Conservation (phyloP, 1,140 invertebrate species). For the Homalodisca vitripennis region DNA sequence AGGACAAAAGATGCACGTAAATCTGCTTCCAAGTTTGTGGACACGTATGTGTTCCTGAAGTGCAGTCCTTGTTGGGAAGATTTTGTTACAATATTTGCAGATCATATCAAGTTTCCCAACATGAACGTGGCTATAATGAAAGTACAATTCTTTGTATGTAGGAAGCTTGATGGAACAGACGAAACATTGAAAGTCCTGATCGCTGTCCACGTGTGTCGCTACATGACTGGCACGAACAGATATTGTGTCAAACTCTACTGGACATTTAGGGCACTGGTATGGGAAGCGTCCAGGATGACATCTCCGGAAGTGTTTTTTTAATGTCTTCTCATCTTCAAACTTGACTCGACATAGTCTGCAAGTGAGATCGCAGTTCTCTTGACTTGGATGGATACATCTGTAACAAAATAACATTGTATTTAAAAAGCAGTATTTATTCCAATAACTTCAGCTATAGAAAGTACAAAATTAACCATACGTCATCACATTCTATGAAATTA, state of each 20-base stretch:
- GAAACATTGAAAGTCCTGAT: neutral
- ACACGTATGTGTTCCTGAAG: neutral
- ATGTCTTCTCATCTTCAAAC: neutral
- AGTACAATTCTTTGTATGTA: neutral
- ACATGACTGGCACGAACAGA: neutral
- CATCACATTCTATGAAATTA: too few species aligned
- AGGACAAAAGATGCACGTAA: neutral
- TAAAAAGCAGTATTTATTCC: too few species aligned
- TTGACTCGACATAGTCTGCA: neutral
- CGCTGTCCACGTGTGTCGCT: neutral
- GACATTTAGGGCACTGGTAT: neutral
- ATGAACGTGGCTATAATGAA: neutral
- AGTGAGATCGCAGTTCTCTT: too few species aligned
- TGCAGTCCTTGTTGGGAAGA: neutral
- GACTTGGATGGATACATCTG: too few species aligned
- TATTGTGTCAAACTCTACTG: neutral
- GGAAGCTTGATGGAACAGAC: neutral
- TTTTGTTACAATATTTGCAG: neutral
- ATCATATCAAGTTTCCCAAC: neutral
- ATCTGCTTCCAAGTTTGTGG: neutral
- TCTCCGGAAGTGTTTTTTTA: neutral
- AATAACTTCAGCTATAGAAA: too few species aligned
- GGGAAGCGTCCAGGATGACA: neutral
- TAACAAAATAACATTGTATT: too few species aligned
- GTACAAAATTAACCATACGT: too few species aligned